These are phyloP conservation scores for Taenaris catops DNA, from an alignment of 2,888 invertebrate genomes.

Conservation along the genomic window DNA sequence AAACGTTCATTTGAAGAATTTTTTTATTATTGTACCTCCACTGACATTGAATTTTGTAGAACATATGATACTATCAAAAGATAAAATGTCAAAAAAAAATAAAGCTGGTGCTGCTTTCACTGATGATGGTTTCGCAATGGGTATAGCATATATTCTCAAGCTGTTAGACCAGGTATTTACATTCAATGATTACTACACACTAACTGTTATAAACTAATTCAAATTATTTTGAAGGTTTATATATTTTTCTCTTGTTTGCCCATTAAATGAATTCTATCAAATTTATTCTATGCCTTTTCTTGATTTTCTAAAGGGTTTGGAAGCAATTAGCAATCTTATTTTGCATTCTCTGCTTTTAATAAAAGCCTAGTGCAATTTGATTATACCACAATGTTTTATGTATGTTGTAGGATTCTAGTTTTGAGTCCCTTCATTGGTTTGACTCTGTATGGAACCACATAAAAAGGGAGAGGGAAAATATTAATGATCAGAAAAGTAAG, in stretches of 20 bases:
- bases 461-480: constrained; percentile 76
- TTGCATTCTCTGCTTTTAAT: too few species aligned
- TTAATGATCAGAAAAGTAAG: constrained; percentile 82
- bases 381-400: too few species aligned
- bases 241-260: too few species aligned
- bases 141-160: constrained; percentile 94
- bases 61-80: constrained; percentile 94
- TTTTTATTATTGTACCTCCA: constrained; percentile 96
- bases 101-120: constrained; percentile 94
- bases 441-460: constrained; percentile 90
- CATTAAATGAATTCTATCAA: too few species aligned
- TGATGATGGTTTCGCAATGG: constrained; percentile 99
- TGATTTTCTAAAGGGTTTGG: too few species aligned
- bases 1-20: constrained; percentile 93
- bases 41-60: constrained; percentile 97
- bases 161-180: constrained; percentile 88
- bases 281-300: too few species aligned
- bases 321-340: too few species aligned
- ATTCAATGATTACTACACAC: too few species aligned
- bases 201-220: too few species aligned
- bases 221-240: too few species aligned
- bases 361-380: too few species aligned
- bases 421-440: constrained; percentile 98
- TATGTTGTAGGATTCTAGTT: constrained; percentile 81
- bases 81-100: constrained; percentile 94